Evolutionary conservation across 2,113 vertebrate species (phyloP), one percentile per base, ranked within the genome.

Genomic region (Crotalus viridis): DNA sequence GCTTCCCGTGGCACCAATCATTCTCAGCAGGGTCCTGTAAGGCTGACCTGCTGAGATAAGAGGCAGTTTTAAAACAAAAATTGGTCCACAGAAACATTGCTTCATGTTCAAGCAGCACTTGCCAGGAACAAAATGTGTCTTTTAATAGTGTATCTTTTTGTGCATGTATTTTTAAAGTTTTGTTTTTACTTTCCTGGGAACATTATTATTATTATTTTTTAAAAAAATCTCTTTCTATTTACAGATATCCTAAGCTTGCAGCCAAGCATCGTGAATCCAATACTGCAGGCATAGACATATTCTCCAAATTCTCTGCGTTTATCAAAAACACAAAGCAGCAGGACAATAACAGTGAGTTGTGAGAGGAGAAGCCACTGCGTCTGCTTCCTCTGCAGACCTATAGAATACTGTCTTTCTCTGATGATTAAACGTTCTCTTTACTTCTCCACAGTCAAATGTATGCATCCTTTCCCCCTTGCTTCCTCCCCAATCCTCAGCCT

Each of bases 221-320:
- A 2, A 57, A 61, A 8, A 0, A 17, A 24, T 2, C 26, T 0
- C 1, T 88, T 3, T 94, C 55, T 88, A 55, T 94, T 96, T n/a
- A 46, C 97, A 99, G 99, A 97, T 99, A 99, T 94, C 99, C 99
- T 57, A 99, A 96, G 94, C 97, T 99, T 91, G 98, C 98, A 85
- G 98, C 98, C 0, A 99, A 97, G 95, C 98, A 99, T 94, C 98
- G 97, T 13, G 98, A 98, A 85, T 99, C 99, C 85, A 99, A 99
- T 97, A 97, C 97, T 2, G 99, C 99, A 6, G 99, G 99, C 94
- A 99, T 98, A 0, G 99, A 99, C 94, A 98, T 99, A 19, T 99
- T 99, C 91, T 98, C 99, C 94, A 99, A 97, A 96, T 99, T 99
- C 96, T 99, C 99, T 0, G 98, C 99, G 2, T 99, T 98, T 88